phyloP scores from a whole-genome alignment of 2,113 vertebrate species.

The Pardalotus punctatus region DNA sequence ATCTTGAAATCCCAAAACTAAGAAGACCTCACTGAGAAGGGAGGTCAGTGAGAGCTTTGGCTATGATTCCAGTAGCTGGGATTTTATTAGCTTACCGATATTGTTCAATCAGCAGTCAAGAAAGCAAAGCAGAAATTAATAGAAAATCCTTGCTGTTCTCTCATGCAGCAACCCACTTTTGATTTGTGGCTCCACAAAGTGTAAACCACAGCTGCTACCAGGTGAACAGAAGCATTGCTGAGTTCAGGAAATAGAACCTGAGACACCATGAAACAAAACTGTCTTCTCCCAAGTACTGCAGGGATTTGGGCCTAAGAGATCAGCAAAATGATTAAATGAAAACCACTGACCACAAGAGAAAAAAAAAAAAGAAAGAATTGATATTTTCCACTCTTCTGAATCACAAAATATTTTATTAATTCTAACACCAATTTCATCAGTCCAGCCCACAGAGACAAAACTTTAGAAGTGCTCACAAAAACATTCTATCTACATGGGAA shows the following conservation, averaged over 20 bases:
- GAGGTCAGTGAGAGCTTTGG: not conserved
- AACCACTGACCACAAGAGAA: not conserved
- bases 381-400: not conserved
- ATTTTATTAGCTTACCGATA: not conserved
- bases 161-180: not conserved
- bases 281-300: not conserved
- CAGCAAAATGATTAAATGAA: not conserved
- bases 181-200: not conserved
- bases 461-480: conserved; percentile 15
- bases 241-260: not conserved
- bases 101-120: not conserved
- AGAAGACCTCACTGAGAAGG: not conserved
- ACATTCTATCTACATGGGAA: not conserved
- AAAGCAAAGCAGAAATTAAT: not conserved
- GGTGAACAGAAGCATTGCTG: not conserved
- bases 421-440: not conserved
- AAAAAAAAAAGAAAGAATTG: not conserved
- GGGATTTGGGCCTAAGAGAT: not conserved
- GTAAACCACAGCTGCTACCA: not conserved
- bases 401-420: conserved; percentile 59
- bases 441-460: not conserved
- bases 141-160: not conserved
- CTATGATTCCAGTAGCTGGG: not conserved
- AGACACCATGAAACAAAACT: not conserved
- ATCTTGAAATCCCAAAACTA: not conserved